Conservation (phyloP, 2,888 invertebrate species). For the Leucoma salicis region DNA sequence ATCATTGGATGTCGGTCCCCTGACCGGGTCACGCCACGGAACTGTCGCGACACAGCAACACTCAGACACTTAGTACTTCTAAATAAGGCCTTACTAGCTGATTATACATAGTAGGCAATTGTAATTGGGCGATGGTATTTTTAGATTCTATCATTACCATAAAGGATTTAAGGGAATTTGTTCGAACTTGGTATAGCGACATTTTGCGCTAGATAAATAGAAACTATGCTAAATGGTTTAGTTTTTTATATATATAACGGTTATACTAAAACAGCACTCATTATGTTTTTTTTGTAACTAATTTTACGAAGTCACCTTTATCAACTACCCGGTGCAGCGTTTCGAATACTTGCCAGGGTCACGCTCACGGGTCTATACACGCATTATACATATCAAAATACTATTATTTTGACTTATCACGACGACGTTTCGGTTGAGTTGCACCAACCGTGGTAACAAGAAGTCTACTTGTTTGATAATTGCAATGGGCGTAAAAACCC, state of each 20-base stretch:
- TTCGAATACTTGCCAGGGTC: too few relatives aligned
- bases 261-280: too few relatives aligned
- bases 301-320: too few relatives aligned
- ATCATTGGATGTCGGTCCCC: slow-evolving; percentile 41
- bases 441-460: too few relatives aligned
- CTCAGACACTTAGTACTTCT: slow-evolving; percentile 19
- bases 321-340: too few relatives aligned
- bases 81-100: slow-evolving; percentile 30
- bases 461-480: too few relatives aligned
- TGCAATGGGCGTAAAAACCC: too few relatives aligned
- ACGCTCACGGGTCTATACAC: too few relatives aligned
- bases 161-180: background rate
- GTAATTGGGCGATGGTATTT: slow-evolving; percentile 23
- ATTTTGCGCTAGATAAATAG: background rate
- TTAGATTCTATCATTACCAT: slow-evolving; percentile 5
- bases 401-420: too few relatives aligned
- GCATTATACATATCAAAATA: too few relatives aligned
- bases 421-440: too few relatives aligned
- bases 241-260: background rate
- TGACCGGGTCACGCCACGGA: slow-evolving; percentile 73
- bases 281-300: too few relatives aligned
- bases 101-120: slow-evolving; percentile 25
- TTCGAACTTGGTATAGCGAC: background rate
- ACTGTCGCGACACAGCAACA: slow-evolving; percentile 26
- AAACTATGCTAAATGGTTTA: background rate